Percentiles rank a stretch among this genome's conserved stretches.
These are phyloP conservation scores for Crotalus tigris DNA, from an alignment of 2,113 vertebrate genomes.

Conservation along the genomic window DNA sequence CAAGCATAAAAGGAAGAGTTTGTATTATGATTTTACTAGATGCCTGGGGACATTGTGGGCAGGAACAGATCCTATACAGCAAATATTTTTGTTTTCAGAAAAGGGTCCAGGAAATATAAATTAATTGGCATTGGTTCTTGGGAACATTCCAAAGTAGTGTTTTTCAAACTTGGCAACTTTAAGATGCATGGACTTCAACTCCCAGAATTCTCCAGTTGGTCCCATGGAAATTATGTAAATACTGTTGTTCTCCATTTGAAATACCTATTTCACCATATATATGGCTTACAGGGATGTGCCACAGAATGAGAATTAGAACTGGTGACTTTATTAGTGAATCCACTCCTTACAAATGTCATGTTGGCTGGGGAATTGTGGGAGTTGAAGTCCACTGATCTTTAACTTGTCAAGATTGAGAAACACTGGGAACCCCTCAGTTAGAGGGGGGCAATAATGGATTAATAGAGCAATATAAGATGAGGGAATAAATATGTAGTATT, in stretches of 20 bases:
- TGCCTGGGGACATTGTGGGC: background rate
- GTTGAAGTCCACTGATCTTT: background rate
- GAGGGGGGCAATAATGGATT: background rate
- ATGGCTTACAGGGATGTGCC: background rate
- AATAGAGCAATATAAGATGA: background rate
- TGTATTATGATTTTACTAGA: background rate
- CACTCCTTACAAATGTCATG: background rate
- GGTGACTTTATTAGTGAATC: background rate
- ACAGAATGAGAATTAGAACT: background rate
- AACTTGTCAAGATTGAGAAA: background rate
- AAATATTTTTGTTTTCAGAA: background rate
- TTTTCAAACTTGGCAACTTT: background rate
- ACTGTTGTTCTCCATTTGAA: too few species aligned
- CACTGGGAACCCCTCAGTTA: background rate
- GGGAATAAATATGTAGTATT: background rate
- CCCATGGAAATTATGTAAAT: too few species aligned
- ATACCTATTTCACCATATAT: too few species aligned
- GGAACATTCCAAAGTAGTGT: background rate
- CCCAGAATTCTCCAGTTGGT: background rate
- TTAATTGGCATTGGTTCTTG: background rate
- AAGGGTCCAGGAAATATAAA: background rate
- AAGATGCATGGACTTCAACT: background rate
- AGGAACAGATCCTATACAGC: background rate
- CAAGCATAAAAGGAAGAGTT: background rate
- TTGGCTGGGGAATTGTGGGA: background rate